phyloP scores from a whole-genome alignment of 2,888 invertebrate species.

The Lithophane semibrunnea region DNA sequence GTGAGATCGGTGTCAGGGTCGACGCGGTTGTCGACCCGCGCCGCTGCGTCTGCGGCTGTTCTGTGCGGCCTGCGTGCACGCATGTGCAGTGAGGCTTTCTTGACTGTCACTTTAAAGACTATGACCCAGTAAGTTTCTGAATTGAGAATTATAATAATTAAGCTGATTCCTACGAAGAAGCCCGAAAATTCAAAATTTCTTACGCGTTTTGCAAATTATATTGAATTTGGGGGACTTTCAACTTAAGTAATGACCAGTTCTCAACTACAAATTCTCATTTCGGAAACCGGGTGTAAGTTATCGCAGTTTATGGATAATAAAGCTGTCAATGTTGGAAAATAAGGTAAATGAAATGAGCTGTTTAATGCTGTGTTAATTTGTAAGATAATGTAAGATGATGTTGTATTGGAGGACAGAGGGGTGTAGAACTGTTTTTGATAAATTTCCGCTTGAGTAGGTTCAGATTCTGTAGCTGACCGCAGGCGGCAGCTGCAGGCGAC shows the following conservation, averaged over 20 bases:
- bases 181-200: background rate
- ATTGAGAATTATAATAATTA: background rate
- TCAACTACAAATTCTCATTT: background rate
- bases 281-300: background rate
- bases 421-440: background rate
- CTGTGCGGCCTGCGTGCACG: constrained; percentile 31
- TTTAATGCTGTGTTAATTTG: background rate
- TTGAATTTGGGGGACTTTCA: background rate
- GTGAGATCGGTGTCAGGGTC: constrained; percentile 75
- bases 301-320: background rate
- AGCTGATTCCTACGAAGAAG: background rate
- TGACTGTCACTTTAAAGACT: background rate
- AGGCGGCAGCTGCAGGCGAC: no score
- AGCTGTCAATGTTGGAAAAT: background rate
- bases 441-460: constrained; percentile 1
- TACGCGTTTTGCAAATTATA: background rate
- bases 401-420: background rate
- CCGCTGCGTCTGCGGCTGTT: constrained; percentile 64
- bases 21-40: constrained; percentile 74
- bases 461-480: no score
- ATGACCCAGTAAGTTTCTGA: background rate
- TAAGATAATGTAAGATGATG: background rate
- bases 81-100: constrained; percentile 5
- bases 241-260: background rate
- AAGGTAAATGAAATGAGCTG: background rate